Evolutionary conservation across 2,113 vertebrate genomes (phyloP).

Genomic region (Cryptotis parvus): DNA sequence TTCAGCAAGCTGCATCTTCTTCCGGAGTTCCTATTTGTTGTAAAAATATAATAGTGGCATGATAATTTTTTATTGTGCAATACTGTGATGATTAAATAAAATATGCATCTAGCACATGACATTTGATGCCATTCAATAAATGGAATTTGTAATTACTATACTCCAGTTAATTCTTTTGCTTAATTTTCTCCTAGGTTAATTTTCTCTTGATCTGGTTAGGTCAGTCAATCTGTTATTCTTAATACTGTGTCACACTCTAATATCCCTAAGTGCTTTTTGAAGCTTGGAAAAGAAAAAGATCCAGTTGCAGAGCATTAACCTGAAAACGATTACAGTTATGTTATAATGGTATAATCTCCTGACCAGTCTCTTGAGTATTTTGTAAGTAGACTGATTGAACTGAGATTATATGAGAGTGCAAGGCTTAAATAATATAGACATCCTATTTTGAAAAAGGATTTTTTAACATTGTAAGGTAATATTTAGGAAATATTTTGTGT

Average conservation of each 20-base stretch:
- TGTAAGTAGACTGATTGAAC: background rate
- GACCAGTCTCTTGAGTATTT: conserved; percentile 28
- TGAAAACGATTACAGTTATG: conserved; percentile 33
- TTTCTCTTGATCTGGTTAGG: background rate
- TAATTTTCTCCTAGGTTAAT: conserved; percentile 47
- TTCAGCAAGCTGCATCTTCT: conserved; percentile 24
- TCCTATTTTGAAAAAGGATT: conserved; percentile 29
- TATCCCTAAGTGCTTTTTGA: conserved; percentile 6
- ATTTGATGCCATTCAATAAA: conserved; percentile 38
- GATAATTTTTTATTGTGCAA: background rate
- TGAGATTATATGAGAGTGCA: background rate
- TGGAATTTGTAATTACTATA: conserved; percentile 20
- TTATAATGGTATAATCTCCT: conserved; percentile 8
- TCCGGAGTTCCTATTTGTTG: background rate
- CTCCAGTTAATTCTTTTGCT: conserved; percentile 17
- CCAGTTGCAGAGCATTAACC: background rate
- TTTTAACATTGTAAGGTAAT: conserved; percentile 23
- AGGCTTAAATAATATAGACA: conserved; percentile 8
- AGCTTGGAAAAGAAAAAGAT: background rate
- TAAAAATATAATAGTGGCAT: background rate
- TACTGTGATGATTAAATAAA: conserved; percentile 42
- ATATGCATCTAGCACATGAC: conserved; percentile 10
- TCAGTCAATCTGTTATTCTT: conserved; percentile 7
- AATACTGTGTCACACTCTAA: conserved; percentile 37
- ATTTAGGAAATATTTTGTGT: conserved; percentile 39